phyloP scores from a whole-genome alignment of 1,140 invertebrate genomes.

The Drosophila pachea region DNA sequence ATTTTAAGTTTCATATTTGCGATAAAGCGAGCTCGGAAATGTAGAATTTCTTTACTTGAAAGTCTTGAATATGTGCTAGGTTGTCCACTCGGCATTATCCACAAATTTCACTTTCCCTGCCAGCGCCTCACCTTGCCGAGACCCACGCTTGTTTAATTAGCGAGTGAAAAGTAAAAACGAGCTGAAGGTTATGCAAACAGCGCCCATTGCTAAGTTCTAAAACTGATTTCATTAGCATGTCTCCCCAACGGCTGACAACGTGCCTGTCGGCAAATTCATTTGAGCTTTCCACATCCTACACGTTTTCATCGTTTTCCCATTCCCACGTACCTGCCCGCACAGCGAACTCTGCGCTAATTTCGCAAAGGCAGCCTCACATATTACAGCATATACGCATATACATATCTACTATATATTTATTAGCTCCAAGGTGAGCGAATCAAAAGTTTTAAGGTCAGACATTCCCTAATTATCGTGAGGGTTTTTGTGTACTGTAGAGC shows the following conservation, averaged over 20 bases:
- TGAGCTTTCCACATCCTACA: slow-evolving; percentile 22
- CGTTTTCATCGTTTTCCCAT: slow-evolving; percentile 10
- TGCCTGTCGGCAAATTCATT: slow-evolving; percentile 25
- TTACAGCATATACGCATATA: slow-evolving; percentile 4
- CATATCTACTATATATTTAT: background rate
- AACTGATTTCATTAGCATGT: slow-evolving; percentile 37
- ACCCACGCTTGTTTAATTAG: slow-evolving; percentile 18
- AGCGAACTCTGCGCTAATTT: slow-evolving; percentile 14
- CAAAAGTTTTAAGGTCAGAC: slow-evolving; percentile 33
- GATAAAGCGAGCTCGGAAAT: too few relatives aligned
- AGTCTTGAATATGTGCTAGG: background rate
- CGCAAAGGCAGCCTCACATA: slow-evolving; percentile 11
- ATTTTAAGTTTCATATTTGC: background rate
- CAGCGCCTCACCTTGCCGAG: slow-evolving; percentile 8
- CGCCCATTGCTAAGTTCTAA: slow-evolving; percentile 10
- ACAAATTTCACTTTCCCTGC: background rate
- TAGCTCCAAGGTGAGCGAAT: slow-evolving; percentile 15
- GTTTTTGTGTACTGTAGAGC: slow-evolving; percentile 11
- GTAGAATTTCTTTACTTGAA: background rate
- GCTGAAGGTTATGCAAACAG: slow-evolving; percentile 18
- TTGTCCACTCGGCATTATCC: background rate
- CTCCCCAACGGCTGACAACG: slow-evolving; percentile 9
- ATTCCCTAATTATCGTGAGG: slow-evolving; percentile 25
- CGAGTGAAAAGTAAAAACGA: slow-evolving; percentile 12
- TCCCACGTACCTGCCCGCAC: background rate